These are phyloP conservation scores for Aromia moschata DNA, from an alignment of 2,888 invertebrate species.

Conservation along the genomic window DNA sequence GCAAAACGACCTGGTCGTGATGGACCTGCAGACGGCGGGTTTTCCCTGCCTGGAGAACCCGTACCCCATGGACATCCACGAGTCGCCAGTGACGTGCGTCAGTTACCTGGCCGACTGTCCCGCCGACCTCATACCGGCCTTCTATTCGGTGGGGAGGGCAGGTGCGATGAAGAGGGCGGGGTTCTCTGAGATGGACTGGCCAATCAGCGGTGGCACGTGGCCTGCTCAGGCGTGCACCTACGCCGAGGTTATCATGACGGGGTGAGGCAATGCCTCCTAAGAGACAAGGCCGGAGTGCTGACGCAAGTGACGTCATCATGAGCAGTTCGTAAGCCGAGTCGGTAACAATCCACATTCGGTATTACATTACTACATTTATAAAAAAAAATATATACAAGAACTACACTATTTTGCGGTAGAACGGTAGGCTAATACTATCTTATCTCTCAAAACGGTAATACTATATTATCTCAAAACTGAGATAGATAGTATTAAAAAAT, in stretches of 20 bases:
- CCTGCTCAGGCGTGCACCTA: conserved; percentile 95
- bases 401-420: no score
- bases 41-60: conserved; percentile 99
- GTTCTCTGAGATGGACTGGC: conserved; percentile 95
- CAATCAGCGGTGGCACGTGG: conserved; percentile 96
- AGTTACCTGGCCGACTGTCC: conserved; percentile 98
- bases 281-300: no score
- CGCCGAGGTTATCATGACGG: conserved; percentile 98
- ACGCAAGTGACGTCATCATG: no score
- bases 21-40: conserved; percentile 93
- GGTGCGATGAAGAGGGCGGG: conserved; percentile 78
- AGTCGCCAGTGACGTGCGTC: conserved; percentile 97
- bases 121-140: conserved; percentile 95
- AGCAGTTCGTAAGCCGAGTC: no score
- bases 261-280: conserved; percentile 68
- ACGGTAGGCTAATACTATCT: no score
- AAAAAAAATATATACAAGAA: no score
- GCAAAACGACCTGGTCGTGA: conserved; percentile 97
- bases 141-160: conserved; percentile 92
- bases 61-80: conserved; percentile 99
- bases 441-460: no score
- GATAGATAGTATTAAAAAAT: no score
- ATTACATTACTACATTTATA: no score
- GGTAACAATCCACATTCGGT: no score
- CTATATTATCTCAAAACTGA: no score